A percentile compares a stretch with the other conserved stretches of the same genome.
phyloP scores from a whole-genome alignment of 2,113 vertebrate genomes.

The Clarias magur region DNA sequence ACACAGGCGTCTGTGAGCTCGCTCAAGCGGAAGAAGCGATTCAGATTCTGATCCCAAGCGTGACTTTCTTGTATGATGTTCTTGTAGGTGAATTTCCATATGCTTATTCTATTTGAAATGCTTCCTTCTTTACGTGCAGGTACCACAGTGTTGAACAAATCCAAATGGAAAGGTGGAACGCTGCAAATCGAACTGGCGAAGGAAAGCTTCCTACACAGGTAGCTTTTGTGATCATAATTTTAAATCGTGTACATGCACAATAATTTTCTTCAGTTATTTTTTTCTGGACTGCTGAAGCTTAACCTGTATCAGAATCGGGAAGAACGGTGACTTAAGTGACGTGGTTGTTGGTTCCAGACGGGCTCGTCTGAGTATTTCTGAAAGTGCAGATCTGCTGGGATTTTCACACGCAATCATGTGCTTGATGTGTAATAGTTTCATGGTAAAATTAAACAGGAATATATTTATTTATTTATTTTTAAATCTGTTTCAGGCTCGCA shows the following conservation, averaged over 20 bases:
- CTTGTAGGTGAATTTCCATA: neutral
- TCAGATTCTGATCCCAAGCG: neutral
- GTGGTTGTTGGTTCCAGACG: too few relatives aligned
- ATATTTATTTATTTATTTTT: neutral
- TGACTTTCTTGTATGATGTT: neutral
- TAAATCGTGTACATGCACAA: neutral
- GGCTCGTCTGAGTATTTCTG: too few relatives aligned
- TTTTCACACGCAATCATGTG: too few relatives aligned
- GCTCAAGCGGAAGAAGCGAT: neutral
- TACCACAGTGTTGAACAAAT: slow-evolving; percentile 86
- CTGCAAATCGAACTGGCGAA: slow-evolving; percentile 91
- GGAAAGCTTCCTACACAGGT: slow-evolving; percentile 93
- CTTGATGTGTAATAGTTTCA: neutral
- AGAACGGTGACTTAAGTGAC: too few relatives aligned
- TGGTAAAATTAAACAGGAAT: neutral
- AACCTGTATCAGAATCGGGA: too few relatives aligned
- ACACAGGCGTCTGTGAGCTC: too few relatives aligned
- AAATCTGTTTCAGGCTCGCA: slow-evolving; percentile 73
- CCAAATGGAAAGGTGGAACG: slow-evolving; percentile 93
- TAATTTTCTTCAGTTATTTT: neutral
- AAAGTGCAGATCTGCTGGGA: too few relatives aligned
- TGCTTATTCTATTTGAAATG: neutral
- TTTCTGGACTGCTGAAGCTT: neutral
- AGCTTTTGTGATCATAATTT: neutral
- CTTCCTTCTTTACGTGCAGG: slow-evolving; percentile 69